Conservation (phyloP, 2,797 vertebrate species). For the Microctenopoma lineatum region DNA sequence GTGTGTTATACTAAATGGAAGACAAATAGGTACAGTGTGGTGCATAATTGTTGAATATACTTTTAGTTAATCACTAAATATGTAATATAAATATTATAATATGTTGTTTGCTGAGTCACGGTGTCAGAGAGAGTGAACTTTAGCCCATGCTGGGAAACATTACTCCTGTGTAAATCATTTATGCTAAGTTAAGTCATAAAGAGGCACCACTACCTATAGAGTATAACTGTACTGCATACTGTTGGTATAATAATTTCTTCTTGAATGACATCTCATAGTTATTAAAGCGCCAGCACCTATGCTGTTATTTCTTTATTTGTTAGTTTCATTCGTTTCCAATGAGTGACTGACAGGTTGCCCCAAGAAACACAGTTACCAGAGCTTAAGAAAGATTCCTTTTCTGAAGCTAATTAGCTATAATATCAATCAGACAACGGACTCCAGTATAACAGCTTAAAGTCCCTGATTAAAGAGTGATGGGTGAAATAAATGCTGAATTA, state of each 20-base stretch:
- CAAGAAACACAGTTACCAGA: constrained; percentile 21
- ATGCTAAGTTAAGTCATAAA: constrained; percentile 23
- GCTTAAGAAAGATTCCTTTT: constrained; percentile 39
- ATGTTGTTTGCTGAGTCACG: constrained; percentile 30
- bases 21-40: background rate
- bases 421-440: constrained; percentile 31
- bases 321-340: constrained; percentile 64
- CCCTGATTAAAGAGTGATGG: constrained; percentile 9
- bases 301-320: constrained; percentile 41
- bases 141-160: constrained; percentile 16
- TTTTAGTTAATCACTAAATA: background rate
- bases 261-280: constrained; percentile 60
- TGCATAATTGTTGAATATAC: background rate
- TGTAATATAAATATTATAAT: background rate
- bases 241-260: background rate
- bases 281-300: constrained; percentile 36
- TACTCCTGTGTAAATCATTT: constrained; percentile 58
- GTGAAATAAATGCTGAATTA: background rate
- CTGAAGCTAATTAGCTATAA: constrained; percentile 52
- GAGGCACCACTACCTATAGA: background rate
- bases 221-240: background rate
- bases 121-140: constrained; percentile 44
- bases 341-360: constrained; percentile 64
- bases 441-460: constrained; percentile 8
- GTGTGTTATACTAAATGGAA: background rate